A percentile compares a stretch with the other conserved stretches of the same genome.
Evolutionary conservation across 2,888 invertebrate species (phyloP).

Genomic region (Baronia brevicornis): DNA sequence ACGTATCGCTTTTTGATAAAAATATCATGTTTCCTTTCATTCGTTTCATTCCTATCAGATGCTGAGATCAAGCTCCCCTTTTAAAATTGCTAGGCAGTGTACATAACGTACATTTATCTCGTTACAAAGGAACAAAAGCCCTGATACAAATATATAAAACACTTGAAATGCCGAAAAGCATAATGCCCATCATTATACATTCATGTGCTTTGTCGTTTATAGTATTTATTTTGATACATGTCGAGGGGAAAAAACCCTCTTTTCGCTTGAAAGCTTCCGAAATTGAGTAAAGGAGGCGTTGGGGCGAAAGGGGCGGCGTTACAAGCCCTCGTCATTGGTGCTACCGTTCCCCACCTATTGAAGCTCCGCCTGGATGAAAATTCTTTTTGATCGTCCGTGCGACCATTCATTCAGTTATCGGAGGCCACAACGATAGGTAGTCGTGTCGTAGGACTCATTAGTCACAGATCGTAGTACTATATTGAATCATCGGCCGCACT

Average conservation of each 20-base stretch:
- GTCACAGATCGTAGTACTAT: slow-evolving; percentile 24
- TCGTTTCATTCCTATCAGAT: slow-evolving; percentile 50
- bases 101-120: slow-evolving; percentile 56
- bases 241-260: slow-evolving; percentile 67
- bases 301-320: slow-evolving; percentile 38
- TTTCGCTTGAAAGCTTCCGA: slow-evolving; percentile 68
- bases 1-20: slow-evolving; percentile 47
- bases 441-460: slow-evolving; percentile 25
- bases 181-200: slow-evolving; percentile 74
- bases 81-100: slow-evolving; percentile 32
- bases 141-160: slow-evolving; percentile 69
- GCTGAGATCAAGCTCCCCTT: slow-evolving; percentile 59
- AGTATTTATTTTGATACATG: slow-evolving; percentile 72
- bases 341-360: slow-evolving; percentile 45
- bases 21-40: slow-evolving; percentile 65
- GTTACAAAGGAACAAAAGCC: slow-evolving; percentile 67
- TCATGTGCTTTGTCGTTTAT: slow-evolving; percentile 73
- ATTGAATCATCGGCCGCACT: slow-evolving; percentile 51
- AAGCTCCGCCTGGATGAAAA: slow-evolving; percentile 60
- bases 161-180: slow-evolving; percentile 67
- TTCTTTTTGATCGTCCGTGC: slow-evolving; percentile 33
- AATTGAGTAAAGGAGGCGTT: slow-evolving; percentile 58
- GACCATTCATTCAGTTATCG: slow-evolving; percentile 45
- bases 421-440: slow-evolving; percentile 35
- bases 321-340: slow-evolving; percentile 42